Evolutionary conservation across 2,888 invertebrate genomes (phyloP).

Genomic region (Lasioglossum lativentre): DNA sequence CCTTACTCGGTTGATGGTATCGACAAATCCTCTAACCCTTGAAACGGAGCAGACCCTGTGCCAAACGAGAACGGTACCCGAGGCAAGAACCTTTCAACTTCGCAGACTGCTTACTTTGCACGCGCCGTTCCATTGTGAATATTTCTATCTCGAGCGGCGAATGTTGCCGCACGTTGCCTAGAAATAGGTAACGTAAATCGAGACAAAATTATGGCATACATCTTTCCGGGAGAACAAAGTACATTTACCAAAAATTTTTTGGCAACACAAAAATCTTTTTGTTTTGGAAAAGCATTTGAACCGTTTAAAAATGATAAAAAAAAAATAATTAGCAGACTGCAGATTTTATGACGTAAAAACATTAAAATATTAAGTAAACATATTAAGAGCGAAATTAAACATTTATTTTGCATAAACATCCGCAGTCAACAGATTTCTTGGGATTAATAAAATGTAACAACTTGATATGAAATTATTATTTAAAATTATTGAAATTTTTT

Average conservation of each 20-base stretch:
- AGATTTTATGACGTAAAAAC: no score
- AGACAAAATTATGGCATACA: background rate
- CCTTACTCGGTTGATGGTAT: slow-evolving; percentile 49
- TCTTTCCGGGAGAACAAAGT: background rate
- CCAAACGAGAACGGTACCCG: slow-evolving; percentile 51
- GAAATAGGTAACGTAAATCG: background rate
- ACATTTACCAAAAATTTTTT: no score
- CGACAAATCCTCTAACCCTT: slow-evolving; percentile 39
- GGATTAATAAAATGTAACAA: no score
- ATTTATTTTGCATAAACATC: no score
- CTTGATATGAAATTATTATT: no score
- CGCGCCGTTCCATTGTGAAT: slow-evolving; percentile 30
- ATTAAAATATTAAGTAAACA: no score
- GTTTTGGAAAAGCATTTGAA: no score
- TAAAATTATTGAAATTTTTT: no score
- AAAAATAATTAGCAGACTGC: no score
- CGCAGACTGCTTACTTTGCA: slow-evolving; percentile 42
- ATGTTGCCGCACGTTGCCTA: background rate
- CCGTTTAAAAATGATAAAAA: background rate
- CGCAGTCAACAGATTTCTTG: no score
- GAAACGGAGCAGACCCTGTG: slow-evolving; percentile 51
- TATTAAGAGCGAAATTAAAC: no score
- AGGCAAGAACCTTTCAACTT: slow-evolving; percentile 40
- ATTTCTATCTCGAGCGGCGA: background rate
- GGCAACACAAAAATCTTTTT: background rate